Evolutionary conservation across 2,888 invertebrate genomes (phyloP).

Genomic region (Meganola albula): DNA sequence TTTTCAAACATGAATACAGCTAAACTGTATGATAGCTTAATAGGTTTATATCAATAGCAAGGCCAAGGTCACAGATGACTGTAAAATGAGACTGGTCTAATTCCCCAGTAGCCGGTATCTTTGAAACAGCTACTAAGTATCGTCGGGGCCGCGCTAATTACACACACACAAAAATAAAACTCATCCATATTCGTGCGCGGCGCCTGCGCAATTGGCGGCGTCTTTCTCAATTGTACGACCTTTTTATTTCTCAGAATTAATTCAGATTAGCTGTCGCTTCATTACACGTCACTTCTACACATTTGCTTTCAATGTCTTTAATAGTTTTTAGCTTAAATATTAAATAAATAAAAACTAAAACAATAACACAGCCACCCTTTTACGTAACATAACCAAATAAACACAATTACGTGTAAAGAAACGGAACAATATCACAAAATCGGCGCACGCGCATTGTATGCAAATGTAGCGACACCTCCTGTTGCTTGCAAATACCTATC

Average conservation of each 20-base stretch:
- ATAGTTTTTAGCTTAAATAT: too few relatives aligned
- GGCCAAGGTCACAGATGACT: background rate
- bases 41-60: too few relatives aligned
- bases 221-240: conserved; percentile 38
- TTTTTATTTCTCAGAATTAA: conserved; percentile 28
- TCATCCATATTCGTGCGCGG: conserved; percentile 27
- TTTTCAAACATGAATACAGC: too few relatives aligned
- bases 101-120: too few relatives aligned
- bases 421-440: conserved; percentile 24
- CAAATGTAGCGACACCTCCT: conserved; percentile 31
- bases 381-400: too few relatives aligned
- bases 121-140: too few relatives aligned
- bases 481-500: too few relatives aligned
- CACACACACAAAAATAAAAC: conserved; percentile 23
- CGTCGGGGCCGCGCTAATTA: conserved; percentile 18
- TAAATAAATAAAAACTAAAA: too few relatives aligned
- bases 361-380: too few relatives aligned
- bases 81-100: too few relatives aligned
- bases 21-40: too few relatives aligned
- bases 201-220: conserved; percentile 42
- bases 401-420: conserved; percentile 27
- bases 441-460: conserved; percentile 44
- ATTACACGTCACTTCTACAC: conserved; percentile 1
- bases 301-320: background rate
- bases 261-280: conserved; percentile 20